Evolutionary conservation across 2,797 vertebrate genomes (phyloP), one percentile per base, ranked within the genome.

Genomic region (Sebastes alutus): DNA sequence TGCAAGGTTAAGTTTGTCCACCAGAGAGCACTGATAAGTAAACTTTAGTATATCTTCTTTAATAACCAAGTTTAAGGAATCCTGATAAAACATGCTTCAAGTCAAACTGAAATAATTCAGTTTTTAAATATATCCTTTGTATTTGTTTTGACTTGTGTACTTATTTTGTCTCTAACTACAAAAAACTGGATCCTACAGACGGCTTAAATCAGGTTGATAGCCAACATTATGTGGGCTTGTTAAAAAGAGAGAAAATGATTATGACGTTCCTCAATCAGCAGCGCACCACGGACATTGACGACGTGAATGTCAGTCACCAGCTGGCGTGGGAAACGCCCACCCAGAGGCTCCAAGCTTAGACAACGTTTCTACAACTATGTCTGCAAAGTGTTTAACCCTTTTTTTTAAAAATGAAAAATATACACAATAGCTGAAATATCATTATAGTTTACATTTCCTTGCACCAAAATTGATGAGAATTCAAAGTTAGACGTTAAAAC

Each of bases 171-270:
- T 49, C 14, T 29, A 56, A 49, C 33, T 8, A 42, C 10, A 13
- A 29, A 52, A 60, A 72, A 12, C 7, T 3, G 65, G 29, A 5
- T 77, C 38, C 9, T 32, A 52, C 25, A 69, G 12, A 29, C 0
- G 1, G 12, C 25, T 81, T 56, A n/a, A 81, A 65, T n/a, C 23
- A 52, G 29, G 13, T 10, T 59, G 54, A 69, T 20, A 55, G 20
- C 32, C 49, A 63, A 81, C 68, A 56, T 68, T 52, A 64, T 61
- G 42, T 73, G 52, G 49, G 35, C 55, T 69, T 75, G 60, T 72
- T 55, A 52, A 63, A 32, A 8, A 23, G 42, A 30, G 32, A 72
- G 4, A 6, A 33, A 35, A 16, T 0, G 2, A 35, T 7, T 6
- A 27, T 56, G 30, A 25, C 1, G n/a, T 22, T 68, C 25, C 30